Evolutionary conservation across 2,797 vertebrate species (phyloP), one percentile per base, ranked within the genome.

Genomic region (Myiotriccus ornatus): DNA sequence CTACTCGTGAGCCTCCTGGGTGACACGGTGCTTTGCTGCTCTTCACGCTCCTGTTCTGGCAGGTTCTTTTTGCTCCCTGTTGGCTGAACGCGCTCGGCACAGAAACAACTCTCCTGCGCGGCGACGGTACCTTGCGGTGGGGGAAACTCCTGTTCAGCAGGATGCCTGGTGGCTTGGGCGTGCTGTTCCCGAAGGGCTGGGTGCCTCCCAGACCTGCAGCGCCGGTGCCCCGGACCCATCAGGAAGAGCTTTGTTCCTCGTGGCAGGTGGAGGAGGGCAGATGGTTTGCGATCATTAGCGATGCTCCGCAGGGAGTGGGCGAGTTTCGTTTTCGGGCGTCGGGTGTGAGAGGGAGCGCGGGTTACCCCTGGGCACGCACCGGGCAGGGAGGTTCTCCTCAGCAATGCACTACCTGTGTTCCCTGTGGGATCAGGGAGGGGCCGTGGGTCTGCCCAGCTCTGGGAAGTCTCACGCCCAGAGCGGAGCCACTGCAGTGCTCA

Each of bases 141-240:
- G 35, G 62, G 78, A 92, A 94, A 80, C 75, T 84, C 93, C 81
- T 25, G 82, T 77, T 77, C 0, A 6, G 71, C 77, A 0, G 53
- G 88, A 93, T 93, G 89, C 77, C 86, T 94, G 78, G 0, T 43
- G 78, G 80, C 52, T 85, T n/a, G 81, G 75, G 46, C 90, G 71
- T 34, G 85, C 80, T 84, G 77, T 52, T 94, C 81, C 90, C 88
- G 20, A 63, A 89, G 95, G 94, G 63, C 88, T 79, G 84, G 77
- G 87, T 60, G 60, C 78, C 78, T 94, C 91, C 91, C 59, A 7
- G 87, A 56, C 2, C 64, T 5, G 14, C 18, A 6, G 78, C 5
- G 67, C 79, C 8, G 2, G 62, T 76, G 76, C 22, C 43, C 50
- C 17, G n/a, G 43, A 30, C 47, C 60, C 5, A 4, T 10, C 11